These are phyloP conservation scores for Arremon aurantiirostris DNA, from an alignment of 2,797 vertebrate genomes.

Conservation along the genomic window DNA sequence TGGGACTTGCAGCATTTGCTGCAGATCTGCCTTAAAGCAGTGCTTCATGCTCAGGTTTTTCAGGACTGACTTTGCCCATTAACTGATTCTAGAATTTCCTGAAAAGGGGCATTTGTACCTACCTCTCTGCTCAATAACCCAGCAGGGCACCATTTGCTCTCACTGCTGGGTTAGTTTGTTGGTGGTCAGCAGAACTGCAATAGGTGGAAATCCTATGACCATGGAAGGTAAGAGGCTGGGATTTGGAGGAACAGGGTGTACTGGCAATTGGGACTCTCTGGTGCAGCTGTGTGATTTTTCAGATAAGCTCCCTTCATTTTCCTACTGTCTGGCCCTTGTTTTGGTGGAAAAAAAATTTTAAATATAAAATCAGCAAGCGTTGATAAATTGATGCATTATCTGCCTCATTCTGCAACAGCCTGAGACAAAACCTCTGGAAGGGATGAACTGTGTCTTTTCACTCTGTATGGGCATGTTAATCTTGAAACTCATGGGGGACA, in stretches of 20 bases:
- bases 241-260: background rate
- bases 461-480: background rate
- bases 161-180: background rate
- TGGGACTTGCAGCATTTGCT: background rate
- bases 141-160: background rate
- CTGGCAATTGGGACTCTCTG: background rate
- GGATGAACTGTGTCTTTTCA: background rate
- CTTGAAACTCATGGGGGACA: background rate
- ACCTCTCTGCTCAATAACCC: background rate
- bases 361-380: background rate
- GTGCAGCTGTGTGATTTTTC: background rate
- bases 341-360: background rate
- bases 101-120: background rate
- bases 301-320: background rate
- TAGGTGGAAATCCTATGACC: background rate
- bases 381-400: background rate
- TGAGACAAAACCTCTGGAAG: background rate
- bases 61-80: background rate
- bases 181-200: background rate
- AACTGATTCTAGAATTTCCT: background rate
- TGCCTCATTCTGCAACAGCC: background rate
- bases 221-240: background rate
- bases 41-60: background rate
- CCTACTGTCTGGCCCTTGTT: rapidly evolving
- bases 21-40: background rate